Percentiles rank a stretch among this genome's conserved stretches.
Evolutionary conservation across 1,140 invertebrate genomes (phyloP).

Genomic region (Chionoecetes opilio): DNA sequence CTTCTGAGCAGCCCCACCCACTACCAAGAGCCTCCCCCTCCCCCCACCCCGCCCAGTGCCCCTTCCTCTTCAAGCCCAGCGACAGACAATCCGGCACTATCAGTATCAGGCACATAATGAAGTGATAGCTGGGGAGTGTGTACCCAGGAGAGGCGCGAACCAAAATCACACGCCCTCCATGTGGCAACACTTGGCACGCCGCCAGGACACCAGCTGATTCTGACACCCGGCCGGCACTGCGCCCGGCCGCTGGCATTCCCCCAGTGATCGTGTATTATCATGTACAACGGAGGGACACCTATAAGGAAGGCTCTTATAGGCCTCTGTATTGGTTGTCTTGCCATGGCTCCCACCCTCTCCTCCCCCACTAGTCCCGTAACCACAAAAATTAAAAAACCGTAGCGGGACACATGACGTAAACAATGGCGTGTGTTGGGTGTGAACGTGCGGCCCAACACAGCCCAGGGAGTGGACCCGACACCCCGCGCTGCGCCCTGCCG

Average conservation of each 20-base stretch:
- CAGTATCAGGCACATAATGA: conserved; percentile 34
- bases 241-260: conserved; percentile 9
- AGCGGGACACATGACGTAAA: too few relatives aligned
- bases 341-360: neutral
- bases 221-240: conserved; percentile 62
- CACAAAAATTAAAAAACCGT: too few relatives aligned
- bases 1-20: neutral
- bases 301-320: neutral
- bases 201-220: conserved; percentile 74
- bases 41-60: neutral
- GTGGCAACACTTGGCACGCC: conserved; percentile 70
- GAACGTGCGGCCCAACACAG: too few relatives aligned
- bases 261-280: neutral
- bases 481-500: neutral
- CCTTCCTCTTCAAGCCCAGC: neutral
- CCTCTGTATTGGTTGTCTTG: neutral
- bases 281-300: neutral
- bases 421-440: too few relatives aligned
- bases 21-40: neutral
- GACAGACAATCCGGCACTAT: neutral
- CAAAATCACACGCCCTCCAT: neutral
- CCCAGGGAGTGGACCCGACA: too few relatives aligned
- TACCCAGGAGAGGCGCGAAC: neutral
- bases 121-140: neutral
- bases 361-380: neutral